phyloP scores from a whole-genome alignment of 1,140 invertebrate species.

The Antheraea pernyi region DNA sequence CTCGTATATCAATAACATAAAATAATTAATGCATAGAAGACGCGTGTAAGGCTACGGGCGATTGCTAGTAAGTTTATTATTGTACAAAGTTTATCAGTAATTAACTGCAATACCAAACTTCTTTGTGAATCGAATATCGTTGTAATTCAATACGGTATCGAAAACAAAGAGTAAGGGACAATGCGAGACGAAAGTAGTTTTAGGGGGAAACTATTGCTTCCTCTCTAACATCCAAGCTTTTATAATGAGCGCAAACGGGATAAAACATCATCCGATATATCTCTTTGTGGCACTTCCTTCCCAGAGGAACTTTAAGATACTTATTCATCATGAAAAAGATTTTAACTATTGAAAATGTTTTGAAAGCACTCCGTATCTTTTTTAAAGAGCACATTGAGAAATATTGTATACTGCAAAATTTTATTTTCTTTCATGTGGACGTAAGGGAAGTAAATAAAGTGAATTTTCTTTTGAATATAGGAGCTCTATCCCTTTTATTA shows the following conservation, averaged over 20 bases:
- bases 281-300: conserved; percentile 21
- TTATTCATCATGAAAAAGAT: conserved; percentile 28
- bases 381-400: conserved; percentile 2
- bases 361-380: conserved; percentile 10
- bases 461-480: not conserved
- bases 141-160: not conserved
- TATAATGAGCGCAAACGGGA: conserved; percentile 10
- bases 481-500: not conserved
- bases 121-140: too few relatives aligned
- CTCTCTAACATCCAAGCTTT: conserved; percentile 6
- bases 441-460: not conserved
- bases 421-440: not conserved
- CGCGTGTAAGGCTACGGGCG: too few relatives aligned
- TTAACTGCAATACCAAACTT: too few relatives aligned
- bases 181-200: conserved; percentile 6
- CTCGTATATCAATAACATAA: too few relatives aligned
- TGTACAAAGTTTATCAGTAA: too few relatives aligned
- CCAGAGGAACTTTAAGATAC: conserved; percentile 39
- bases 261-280: conserved; percentile 20
- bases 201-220: conserved; percentile 7
- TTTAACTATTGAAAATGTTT: conserved; percentile 26
- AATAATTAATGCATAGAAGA: too few relatives aligned
- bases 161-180: not conserved
- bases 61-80: too few relatives aligned
- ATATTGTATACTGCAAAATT: not conserved